Evolutionary conservation across 2,888 invertebrate species (phyloP).

Genomic region (Patella ulyssiponensis): DNA sequence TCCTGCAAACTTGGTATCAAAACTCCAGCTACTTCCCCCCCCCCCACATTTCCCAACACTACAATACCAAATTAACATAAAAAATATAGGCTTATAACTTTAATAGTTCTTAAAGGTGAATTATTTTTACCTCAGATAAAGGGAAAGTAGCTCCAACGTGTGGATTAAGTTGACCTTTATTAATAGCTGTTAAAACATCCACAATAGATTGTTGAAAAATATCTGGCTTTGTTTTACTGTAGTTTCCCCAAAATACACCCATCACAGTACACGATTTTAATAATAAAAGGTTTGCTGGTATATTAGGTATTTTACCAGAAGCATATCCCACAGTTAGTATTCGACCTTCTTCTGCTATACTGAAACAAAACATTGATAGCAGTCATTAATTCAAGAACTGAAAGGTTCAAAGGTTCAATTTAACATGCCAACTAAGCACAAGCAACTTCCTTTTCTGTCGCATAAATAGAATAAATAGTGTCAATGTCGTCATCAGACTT

Average conservation of each 20-base stretch:
- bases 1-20: too few relatives aligned
- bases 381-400: too few relatives aligned
- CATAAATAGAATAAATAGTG: too few relatives aligned
- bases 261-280: constrained; percentile 74
- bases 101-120: not conserved
- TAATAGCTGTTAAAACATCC: constrained; percentile 78
- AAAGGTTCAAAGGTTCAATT: too few relatives aligned
- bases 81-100: too few relatives aligned
- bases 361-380: constrained; percentile 61
- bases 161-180: constrained; percentile 78
- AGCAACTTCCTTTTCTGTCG: too few relatives aligned
- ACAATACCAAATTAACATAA: too few relatives aligned
- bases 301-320: constrained; percentile 74
- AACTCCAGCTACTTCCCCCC: too few relatives aligned
- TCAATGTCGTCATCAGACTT: too few relatives aligned
- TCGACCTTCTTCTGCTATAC: constrained; percentile 76
- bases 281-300: constrained; percentile 72
- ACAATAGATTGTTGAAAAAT: constrained; percentile 77
- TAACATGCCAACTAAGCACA: too few relatives aligned
- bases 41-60: too few relatives aligned
- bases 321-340: constrained; percentile 75
- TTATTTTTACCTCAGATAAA: constrained; percentile 72
- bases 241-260: constrained; percentile 73
- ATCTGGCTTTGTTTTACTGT: constrained; percentile 72
- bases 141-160: constrained; percentile 76